These are phyloP conservation scores for Anarsia innoxiella DNA, from an alignment of 2,888 invertebrate species.

Conservation along the genomic window DNA sequence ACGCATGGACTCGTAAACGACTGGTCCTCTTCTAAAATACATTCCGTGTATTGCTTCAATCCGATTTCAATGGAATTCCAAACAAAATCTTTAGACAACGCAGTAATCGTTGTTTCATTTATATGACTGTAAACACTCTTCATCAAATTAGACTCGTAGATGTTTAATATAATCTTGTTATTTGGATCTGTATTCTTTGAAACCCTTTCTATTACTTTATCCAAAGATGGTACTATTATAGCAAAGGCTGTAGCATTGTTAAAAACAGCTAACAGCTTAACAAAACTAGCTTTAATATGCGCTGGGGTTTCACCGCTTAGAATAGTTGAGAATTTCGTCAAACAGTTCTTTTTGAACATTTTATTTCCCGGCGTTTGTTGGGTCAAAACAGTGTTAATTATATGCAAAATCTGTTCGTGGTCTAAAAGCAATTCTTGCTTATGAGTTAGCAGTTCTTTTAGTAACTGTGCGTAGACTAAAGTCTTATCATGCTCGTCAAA, in stretches of 20 bases:
- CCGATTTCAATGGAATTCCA: conserved; percentile 76
- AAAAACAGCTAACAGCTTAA: conserved; percentile 58
- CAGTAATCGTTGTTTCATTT: conserved; percentile 61
- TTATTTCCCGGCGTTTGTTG: conserved; percentile 64
- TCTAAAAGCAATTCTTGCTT: conserved; percentile 79
- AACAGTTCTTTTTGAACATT: conserved; percentile 50
- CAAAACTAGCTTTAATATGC: conserved; percentile 60
- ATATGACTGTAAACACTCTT: conserved; percentile 73
- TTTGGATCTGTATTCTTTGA: conserved; percentile 36
- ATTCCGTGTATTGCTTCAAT: conserved; percentile 69
- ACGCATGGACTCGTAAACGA: conserved; percentile 55
- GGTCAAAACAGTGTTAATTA: conserved; percentile 77
- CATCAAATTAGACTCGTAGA: conserved; percentile 71
- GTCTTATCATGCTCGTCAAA: conserved; percentile 42
- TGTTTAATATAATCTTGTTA: conserved; percentile 46
- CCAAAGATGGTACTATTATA: conserved; percentile 43
- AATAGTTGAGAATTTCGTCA: conserved; percentile 48
- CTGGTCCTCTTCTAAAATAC: conserved; percentile 48
- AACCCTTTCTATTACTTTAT: conserved; percentile 29
- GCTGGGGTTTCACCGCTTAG: conserved; percentile 53
- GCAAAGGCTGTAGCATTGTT: conserved; percentile 61
- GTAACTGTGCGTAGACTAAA: conserved; percentile 53
- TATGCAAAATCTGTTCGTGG: conserved; percentile 77
- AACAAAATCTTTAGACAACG: conserved; percentile 54
- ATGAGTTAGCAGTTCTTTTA: conserved; percentile 62